Evolutionary conservation across 2,113 vertebrate species (phyloP).

Genomic region (Zosterops pallidus): DNA sequence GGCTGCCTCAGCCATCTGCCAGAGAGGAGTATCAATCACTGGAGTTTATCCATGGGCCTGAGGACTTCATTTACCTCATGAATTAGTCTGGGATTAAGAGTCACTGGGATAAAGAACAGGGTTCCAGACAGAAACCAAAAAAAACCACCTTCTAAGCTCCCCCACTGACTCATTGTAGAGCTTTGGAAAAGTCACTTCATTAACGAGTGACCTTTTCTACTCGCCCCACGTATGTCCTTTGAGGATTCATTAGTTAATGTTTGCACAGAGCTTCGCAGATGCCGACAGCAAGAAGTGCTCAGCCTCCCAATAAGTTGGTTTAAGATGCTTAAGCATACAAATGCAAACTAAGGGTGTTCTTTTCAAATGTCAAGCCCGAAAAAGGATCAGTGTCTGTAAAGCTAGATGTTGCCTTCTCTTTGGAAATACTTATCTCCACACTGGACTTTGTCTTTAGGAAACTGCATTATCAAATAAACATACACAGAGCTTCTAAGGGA

Average conservation of each 20-base stretch:
- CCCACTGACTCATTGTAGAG: neutral
- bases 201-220: conserved; percentile 38
- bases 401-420: neutral
- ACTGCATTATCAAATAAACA: neutral
- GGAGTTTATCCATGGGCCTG: neutral
- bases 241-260: conserved; percentile 62
- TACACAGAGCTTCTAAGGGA: neutral
- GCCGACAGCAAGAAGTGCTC: conserved; percentile 19
- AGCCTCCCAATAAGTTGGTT: conserved; percentile 48
- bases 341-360: conserved; percentile 38
- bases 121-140: neutral
- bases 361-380: conserved; percentile 39
- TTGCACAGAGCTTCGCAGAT: neutral
- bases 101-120: neutral
- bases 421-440: neutral
- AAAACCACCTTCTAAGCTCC: neutral
- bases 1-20: neutral
- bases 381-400: conserved; percentile 29
- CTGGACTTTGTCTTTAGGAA: neutral
- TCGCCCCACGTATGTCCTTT: neutral
- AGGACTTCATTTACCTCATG: neutral
- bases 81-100: neutral
- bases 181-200: conserved; percentile 53
- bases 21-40: neutral
- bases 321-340: conserved; percentile 49